Conservation (phyloP, 2,113 vertebrate species). For the Chionodraco myersi region DNA sequence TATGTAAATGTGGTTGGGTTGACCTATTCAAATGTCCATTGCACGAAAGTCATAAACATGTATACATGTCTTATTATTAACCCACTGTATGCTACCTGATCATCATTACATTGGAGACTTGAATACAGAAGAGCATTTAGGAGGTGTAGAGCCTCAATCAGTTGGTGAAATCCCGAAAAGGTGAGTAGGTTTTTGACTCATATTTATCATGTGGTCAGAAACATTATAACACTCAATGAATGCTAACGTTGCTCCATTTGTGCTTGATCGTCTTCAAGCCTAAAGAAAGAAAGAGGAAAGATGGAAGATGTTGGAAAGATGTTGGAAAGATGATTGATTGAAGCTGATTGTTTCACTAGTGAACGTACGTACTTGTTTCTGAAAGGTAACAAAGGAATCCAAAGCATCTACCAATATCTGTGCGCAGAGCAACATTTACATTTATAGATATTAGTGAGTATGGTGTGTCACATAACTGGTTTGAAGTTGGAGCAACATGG, state of each 20-base stretch:
- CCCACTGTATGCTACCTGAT: background rate
- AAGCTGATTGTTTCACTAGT: background rate
- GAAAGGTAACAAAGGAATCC: background rate
- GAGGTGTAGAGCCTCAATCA: no score
- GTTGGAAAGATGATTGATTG: no score
- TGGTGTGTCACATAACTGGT: background rate
- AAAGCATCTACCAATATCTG: background rate
- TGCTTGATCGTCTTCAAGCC: background rate
- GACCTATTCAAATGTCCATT: background rate
- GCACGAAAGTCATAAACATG: background rate
- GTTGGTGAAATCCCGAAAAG: no score
- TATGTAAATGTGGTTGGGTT: slow-evolving; percentile 2
- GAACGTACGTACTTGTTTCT: background rate
- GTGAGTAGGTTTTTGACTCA: background rate
- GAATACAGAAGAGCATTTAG: background rate
- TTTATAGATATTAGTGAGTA: background rate
- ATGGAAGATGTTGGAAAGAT: no score
- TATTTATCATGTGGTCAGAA: background rate
- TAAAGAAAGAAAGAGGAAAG: background rate
- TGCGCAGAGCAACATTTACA: background rate
- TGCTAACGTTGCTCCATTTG: no score
- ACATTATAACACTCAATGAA: background rate
- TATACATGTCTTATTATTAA: background rate
- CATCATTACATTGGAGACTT: background rate
- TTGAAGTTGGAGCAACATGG: background rate